A percentile compares a stretch with the other conserved stretches of the same genome.
phyloP scores from a whole-genome alignment of 1,140 invertebrate genomes.

The Lordiphosa clarofinis region DNA sequence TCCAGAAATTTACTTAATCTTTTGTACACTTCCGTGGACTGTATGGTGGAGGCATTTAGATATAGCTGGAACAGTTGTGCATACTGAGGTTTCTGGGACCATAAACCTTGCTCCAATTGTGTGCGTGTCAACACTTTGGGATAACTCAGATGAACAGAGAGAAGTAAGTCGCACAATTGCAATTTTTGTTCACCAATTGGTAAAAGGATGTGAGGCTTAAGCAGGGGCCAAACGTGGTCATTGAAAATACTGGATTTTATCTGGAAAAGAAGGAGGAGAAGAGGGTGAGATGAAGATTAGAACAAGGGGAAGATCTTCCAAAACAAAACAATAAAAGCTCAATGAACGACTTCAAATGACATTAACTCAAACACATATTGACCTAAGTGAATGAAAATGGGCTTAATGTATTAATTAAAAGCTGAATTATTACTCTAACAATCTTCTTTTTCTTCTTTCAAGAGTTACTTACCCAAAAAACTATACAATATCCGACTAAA shows the following conservation, averaged over 20 bases:
- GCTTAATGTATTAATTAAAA: no score
- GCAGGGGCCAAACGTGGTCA: conserved; percentile 32
- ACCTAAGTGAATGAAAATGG: no score
- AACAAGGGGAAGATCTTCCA: no score
- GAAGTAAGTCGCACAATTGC: conserved; percentile 28
- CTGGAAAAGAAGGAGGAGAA: conserved; percentile 3
- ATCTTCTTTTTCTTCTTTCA: no score
- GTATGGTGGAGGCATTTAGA: conserved; percentile 16
- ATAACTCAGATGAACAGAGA: conserved; percentile 33
- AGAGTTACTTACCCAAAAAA: no score
- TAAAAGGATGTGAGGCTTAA: conserved; percentile 23
- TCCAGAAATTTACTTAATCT: conserved; percentile 36
- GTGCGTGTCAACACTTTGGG: conserved; percentile 14
- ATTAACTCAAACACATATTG: no score
- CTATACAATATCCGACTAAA: no score
- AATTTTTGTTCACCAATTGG: conserved; percentile 27
- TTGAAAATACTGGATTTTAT: conserved; percentile 11
- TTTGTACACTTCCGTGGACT: conserved; percentile 12
- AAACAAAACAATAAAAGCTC: no score
- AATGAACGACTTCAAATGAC: no score
- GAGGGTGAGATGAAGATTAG: no score
- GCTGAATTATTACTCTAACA: no score
- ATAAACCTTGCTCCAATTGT: conserved; percentile 26
- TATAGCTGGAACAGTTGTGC: conserved; percentile 45
- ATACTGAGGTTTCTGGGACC: conserved; percentile 7